Evolutionary conservation across 1,140 invertebrate species (phyloP).

Genomic region (Lepeophtheirus salmonis): DNA sequence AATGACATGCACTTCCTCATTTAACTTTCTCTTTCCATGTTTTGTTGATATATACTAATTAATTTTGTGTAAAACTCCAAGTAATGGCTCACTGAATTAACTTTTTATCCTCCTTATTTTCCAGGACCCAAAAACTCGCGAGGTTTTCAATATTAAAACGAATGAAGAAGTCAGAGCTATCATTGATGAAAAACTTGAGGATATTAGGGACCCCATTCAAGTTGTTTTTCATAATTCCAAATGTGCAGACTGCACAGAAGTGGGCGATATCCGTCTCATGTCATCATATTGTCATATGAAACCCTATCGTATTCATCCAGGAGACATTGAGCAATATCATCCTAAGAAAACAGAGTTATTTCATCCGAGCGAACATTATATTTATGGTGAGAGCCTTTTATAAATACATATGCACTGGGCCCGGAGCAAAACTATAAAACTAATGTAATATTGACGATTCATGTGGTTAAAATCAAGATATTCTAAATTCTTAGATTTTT

Average conservation of each 20-base stretch:
- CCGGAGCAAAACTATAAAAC: too few species aligned
- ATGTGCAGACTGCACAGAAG: background rate
- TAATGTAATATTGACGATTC: too few species aligned
- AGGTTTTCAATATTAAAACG: too few species aligned
- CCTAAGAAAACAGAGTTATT: background rate
- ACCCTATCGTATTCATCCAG: background rate
- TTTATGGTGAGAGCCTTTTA: too few species aligned
- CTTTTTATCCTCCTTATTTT: background rate
- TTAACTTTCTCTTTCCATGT: background rate
- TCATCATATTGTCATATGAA: slow-evolving; percentile 8
- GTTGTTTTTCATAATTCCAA: background rate
- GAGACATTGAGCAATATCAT: slow-evolving; percentile 1
- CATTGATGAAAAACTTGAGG: background rate
- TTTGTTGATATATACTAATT: background rate
- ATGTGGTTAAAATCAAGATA: too few species aligned
- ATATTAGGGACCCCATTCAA: background rate
- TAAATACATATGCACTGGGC: too few species aligned
- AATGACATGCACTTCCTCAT: background rate
- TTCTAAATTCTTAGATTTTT: too few species aligned
- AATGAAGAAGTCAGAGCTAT: too few species aligned
- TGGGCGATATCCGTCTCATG: slow-evolving; percentile 5
- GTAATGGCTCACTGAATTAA: background rate
- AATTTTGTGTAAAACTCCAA: background rate
- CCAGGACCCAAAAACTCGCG: background rate
- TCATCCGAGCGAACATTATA: too few species aligned